phyloP scores from a whole-genome alignment of 2,113 vertebrate genomes.

The Apaloderma vittatum region DNA sequence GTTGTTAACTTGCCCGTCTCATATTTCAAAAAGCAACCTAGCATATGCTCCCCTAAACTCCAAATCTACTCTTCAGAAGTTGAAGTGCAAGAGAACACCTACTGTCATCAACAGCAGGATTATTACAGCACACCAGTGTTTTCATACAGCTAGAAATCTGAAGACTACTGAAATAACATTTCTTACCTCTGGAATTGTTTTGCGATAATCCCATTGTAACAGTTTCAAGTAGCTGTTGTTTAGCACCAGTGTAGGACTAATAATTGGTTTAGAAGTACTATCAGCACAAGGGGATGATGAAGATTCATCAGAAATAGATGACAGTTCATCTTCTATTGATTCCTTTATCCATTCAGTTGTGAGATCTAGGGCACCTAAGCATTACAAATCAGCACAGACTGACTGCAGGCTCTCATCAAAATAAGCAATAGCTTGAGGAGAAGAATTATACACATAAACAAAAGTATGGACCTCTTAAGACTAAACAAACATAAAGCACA shows the following conservation, averaged over 20 bases:
- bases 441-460: not conserved
- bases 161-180: not conserved
- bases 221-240: slow-evolving; percentile 88
- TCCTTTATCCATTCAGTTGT: slow-evolving; percentile 92
- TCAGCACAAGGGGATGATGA: slow-evolving; percentile 65
- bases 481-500: not conserved
- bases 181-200: slow-evolving; percentile 88
- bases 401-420: not conserved
- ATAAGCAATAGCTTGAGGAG: not conserved
- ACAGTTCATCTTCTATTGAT: slow-evolving; percentile 84
- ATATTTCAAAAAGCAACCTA: not conserved
- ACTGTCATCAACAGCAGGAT: not conserved
- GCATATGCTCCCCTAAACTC: not conserved
- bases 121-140: not conserved
- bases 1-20: not conserved
- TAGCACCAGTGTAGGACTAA: slow-evolving; percentile 88
- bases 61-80: not conserved
- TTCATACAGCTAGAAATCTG: not conserved
- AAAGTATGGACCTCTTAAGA: not conserved
- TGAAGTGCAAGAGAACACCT: not conserved
- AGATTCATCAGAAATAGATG: slow-evolving; percentile 60
- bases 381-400: slow-evolving; percentile 1
- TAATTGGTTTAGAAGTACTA: slow-evolving; percentile 68
- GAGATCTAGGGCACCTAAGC: slow-evolving; percentile 86
- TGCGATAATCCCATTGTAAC: slow-evolving; percentile 86